Percentiles rank a stretch among this genome's conserved stretches.
Conservation (phyloP, 2,888 invertebrate species). For the Pilophorus perplexus region DNA sequence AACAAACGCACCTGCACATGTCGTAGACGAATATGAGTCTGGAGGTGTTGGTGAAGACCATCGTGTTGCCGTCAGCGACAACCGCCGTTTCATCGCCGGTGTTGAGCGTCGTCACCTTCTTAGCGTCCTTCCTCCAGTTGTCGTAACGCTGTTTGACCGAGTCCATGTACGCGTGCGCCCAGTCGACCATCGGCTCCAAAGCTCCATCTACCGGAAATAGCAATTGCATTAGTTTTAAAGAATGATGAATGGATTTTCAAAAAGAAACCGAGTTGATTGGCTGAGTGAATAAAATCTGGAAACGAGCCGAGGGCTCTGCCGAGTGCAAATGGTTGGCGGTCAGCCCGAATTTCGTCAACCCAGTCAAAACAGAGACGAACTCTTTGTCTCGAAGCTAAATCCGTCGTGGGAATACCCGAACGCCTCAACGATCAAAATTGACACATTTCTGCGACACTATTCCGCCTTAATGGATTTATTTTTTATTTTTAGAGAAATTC, state of each 20-base stretch:
- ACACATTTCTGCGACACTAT: no score
- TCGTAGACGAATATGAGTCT: slow-evolving; percentile 42
- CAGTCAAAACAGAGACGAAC: slow-evolving; percentile 13
- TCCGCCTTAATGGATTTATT: no score
- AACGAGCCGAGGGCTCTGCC: no score
- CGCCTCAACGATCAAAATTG: background rate
- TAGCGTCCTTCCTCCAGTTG: slow-evolving; percentile 42
- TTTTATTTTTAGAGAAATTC: no score
- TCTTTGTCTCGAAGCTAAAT: slow-evolving; percentile 7
- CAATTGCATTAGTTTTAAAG: no score
- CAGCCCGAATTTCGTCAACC: background rate
- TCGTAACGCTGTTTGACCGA: slow-evolving; percentile 36
- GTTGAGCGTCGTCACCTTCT: slow-evolving; percentile 36
- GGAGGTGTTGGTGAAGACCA: slow-evolving; percentile 41
- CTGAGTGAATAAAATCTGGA: no score
- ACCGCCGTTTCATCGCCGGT: slow-evolving; percentile 36
- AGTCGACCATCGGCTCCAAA: slow-evolving; percentile 41
- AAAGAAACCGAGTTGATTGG: no score
- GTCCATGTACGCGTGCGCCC: slow-evolving; percentile 42
- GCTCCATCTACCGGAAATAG: slow-evolving; percentile 30
- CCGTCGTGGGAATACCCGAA: background rate
- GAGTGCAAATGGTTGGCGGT: no score
- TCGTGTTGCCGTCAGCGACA: slow-evolving; percentile 31
- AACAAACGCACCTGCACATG: no score
- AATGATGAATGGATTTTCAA: no score